Percentiles rank a stretch among this genome's conserved stretches.
phyloP scores from a whole-genome alignment of 1,140 invertebrate species.

The Zelostemma sp. region DNA sequence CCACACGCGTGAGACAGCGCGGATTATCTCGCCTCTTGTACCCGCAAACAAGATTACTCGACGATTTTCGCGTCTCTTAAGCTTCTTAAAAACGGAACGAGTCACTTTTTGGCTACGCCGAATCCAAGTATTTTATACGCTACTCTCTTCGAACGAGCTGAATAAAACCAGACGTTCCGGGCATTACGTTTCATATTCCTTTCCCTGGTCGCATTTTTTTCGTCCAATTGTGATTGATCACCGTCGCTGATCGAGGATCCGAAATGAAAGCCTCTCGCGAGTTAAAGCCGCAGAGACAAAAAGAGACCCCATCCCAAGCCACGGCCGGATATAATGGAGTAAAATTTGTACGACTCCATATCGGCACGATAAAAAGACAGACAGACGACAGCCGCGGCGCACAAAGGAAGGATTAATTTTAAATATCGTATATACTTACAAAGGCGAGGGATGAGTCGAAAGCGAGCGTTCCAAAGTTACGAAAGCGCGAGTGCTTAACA shows the following conservation, averaged over 20 bases:
- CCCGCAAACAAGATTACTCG: slow-evolving; percentile 6
- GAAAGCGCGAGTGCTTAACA: slow-evolving; percentile 35
- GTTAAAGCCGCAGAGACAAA: slow-evolving; percentile 56
- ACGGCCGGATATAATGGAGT: slow-evolving; percentile 61
- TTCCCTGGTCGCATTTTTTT: slow-evolving; percentile 25
- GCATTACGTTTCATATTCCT: slow-evolving; percentile 34
- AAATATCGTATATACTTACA: slow-evolving; percentile 62
- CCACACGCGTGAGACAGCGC: slow-evolving; percentile 4
- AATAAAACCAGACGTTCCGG: slow-evolving; percentile 37
- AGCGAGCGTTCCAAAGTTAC: slow-evolving; percentile 20
- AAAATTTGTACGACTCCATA: slow-evolving; percentile 69
- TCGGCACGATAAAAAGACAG: slow-evolving; percentile 68
- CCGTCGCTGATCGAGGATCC: slow-evolving; percentile 65
- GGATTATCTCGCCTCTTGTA: slow-evolving; percentile 15
- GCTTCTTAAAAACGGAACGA: no score
- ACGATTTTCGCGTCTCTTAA: no score
- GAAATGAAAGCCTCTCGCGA: slow-evolving; percentile 55
- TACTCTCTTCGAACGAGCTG: no score
- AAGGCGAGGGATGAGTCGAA: slow-evolving; percentile 43
- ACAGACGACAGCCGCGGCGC: slow-evolving; percentile 48
- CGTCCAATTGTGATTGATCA: slow-evolving; percentile 69
- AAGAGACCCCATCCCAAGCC: slow-evolving; percentile 45
- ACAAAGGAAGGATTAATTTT: slow-evolving; percentile 71
- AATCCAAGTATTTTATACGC: no score
- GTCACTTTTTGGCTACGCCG: no score